These are phyloP conservation scores for Caenorhabditis drosophilae DNA, from an alignment of 2,888 invertebrate genomes.

Conservation along the genomic window DNA sequence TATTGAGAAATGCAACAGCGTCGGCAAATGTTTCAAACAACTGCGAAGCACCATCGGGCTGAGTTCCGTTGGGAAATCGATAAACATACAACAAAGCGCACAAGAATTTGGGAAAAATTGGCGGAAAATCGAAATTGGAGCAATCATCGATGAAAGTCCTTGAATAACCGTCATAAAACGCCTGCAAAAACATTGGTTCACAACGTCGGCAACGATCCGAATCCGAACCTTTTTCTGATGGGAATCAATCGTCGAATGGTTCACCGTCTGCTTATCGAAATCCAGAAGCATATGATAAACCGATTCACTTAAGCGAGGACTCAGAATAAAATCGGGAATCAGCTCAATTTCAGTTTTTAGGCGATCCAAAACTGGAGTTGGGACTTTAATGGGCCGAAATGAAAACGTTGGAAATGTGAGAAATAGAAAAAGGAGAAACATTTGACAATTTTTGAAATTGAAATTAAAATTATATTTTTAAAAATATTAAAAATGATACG, in stretches of 20 bases:
- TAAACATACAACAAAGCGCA: constrained; percentile 1
- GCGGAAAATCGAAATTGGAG: not conserved
- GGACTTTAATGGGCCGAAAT: not conserved
- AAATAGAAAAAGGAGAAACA: no score
- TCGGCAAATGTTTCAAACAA: not conserved
- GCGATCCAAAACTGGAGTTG: no score
- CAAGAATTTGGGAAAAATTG: constrained; percentile 1
- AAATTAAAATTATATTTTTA: no score
- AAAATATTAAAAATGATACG: no score
- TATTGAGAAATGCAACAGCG: not conserved
- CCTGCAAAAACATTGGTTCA: no score
- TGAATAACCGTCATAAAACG: no score
- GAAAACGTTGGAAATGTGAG: not conserved
- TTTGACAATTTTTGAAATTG: no score
- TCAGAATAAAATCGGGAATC: not conserved
- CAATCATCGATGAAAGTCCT: no score
- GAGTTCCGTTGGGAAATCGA: not conserved
- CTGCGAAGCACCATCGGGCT: not conserved
- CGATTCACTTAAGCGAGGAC: not conserved
- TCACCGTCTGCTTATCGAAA: not conserved
- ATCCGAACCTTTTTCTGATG: no score
- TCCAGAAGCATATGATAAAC: not conserved
- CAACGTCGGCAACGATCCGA: no score
- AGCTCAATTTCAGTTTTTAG: no score
- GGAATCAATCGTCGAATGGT: not conserved